Conservation (phyloP, 2,113 vertebrate species). For the Istiophorus platypterus region DNA sequence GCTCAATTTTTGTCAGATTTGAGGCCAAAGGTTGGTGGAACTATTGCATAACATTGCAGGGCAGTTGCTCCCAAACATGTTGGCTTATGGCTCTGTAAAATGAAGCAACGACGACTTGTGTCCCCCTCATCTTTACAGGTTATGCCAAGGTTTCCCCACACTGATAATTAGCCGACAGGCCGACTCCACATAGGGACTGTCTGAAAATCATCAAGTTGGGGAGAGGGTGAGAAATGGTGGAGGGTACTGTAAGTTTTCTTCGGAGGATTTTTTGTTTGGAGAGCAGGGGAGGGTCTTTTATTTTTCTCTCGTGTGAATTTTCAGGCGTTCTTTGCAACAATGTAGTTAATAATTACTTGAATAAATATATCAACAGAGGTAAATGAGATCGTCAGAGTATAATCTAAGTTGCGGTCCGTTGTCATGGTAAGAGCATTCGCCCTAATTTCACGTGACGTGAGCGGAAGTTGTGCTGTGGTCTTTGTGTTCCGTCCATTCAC, state of each 20-base stretch:
- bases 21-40: neutral
- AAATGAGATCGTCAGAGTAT: too few relatives aligned
- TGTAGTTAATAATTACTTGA: neutral
- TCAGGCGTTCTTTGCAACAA: too few relatives aligned
- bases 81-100: neutral
- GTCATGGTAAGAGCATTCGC: neutral
- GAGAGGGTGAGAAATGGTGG: neutral
- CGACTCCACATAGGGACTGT: neutral
- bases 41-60: neutral
- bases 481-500: neutral
- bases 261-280: neutral
- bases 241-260: neutral
- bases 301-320: too few relatives aligned
- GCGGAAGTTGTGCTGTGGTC: neutral
- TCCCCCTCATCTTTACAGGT: neutral
- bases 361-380: neutral
- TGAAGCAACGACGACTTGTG: neutral
- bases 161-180: neutral
- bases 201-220: neutral
- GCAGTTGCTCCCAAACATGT: too few relatives aligned
- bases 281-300: too few relatives aligned
- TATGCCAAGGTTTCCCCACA: too few relatives aligned
- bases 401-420: too few relatives aligned
- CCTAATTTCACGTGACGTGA: neutral
- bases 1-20: neutral